Evolutionary conservation across 2,797 vertebrate species (phyloP), one percentile per base, ranked within the genome.

Genomic region (Podargus strigoides): DNA sequence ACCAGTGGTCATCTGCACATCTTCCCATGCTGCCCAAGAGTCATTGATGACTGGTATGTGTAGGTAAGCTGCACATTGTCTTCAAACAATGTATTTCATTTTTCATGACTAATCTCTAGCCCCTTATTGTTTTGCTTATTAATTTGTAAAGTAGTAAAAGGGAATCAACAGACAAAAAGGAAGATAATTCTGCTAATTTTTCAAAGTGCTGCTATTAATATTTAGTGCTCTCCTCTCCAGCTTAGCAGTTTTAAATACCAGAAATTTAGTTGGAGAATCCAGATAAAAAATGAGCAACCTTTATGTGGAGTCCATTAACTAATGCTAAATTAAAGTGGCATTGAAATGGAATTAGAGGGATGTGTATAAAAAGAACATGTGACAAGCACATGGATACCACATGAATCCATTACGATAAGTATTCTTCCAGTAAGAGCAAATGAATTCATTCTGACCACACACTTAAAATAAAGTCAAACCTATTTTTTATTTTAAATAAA

Each of bases 381-480:
- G 95, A 97, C 10, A 34, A 92, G 93, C 96, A 97, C 95, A 92
- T 95, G 94, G 96, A 88, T 87, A 97, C 86, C 94, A 97, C 95
- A 96, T 94, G 94, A 97, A 97, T 93, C 95, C 94, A 97, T 98
- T 97, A 97, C 76, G 87, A 75, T 97, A 97, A 97, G 94, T 97
- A 96, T 91, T 95, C 96, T 97, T 97, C 96, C 94, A 96, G 97
- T 96, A 97, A 97, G 85, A 97, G 91, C 94, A 97, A 97, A 98
- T 97, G 24, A 98, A 97, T 98, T 96, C 88, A 87, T 92, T 96
- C 94, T 92, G 93, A 96, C 85, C 86, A 85, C 85, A 95, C 72
- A 96, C 85, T 97, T 96, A 94, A 96, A 95, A 97, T 86, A 83
- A 96, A 97, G 96, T 87, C 92, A 97, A 97, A 95, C 26, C 59